Conservation (phyloP, 2,888 invertebrate species). For the Cosmia trapezina region DNA sequence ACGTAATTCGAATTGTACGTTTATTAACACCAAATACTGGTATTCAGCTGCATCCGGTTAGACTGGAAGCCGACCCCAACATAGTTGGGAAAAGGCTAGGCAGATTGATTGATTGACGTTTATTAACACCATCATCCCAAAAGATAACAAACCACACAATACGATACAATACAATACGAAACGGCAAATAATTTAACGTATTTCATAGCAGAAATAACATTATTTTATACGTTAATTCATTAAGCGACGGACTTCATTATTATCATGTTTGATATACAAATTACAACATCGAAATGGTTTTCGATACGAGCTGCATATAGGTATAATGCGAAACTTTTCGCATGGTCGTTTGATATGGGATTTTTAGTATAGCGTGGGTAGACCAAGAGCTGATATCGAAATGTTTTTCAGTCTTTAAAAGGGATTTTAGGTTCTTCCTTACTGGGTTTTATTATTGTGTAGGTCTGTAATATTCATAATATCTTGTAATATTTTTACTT, state of each 20-base stretch:
- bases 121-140: background rate
- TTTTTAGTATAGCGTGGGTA: constrained; percentile 57
- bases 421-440: constrained; percentile 12
- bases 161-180: background rate
- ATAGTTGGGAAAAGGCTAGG: too few species aligned
- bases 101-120: too few species aligned
- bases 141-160: constrained; percentile 18
- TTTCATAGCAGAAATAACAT: constrained; percentile 45
- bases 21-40: background rate
- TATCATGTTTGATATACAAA: constrained; percentile 63
- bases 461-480: background rate
- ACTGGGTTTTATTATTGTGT: background rate
- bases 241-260: constrained; percentile 64
- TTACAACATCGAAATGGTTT: constrained; percentile 63
- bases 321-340: constrained; percentile 56
- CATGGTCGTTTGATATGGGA: constrained; percentile 54
- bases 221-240: constrained; percentile 55
- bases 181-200: constrained; percentile 29
- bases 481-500: background rate
- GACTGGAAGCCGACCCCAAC: too few species aligned
- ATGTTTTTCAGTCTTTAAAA: constrained; percentile 16
- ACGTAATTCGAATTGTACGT: background rate
- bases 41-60: too few species aligned
- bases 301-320: constrained; percentile 55
- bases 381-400: constrained; percentile 37